These are phyloP conservation scores for Nicator chloris DNA, from an alignment of 2,113 vertebrate genomes.

Conservation along the genomic window DNA sequence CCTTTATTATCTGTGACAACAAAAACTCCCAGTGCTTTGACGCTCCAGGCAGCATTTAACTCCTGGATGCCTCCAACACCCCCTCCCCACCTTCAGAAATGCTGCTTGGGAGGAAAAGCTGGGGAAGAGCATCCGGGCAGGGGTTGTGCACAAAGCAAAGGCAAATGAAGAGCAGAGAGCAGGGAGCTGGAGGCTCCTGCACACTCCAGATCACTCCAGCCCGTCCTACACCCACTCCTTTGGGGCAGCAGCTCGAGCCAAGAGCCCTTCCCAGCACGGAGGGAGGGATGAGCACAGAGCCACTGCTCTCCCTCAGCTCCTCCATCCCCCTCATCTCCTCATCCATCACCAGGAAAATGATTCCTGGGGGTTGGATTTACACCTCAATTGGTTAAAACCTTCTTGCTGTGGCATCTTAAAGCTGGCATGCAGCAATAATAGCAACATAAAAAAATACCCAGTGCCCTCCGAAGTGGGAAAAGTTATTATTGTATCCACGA, in stretches of 20 bases:
- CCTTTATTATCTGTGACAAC: not conserved
- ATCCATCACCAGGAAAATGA: accelerated
- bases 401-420: not conserved
- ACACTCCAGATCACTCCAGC: not conserved
- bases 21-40: not conserved
- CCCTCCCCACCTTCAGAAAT: not conserved
- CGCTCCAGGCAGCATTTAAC: not conserved
- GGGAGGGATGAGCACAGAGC: not conserved
- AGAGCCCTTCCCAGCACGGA: not conserved
- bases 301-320: not conserved
- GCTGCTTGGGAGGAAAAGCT: not conserved
- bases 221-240: not conserved
- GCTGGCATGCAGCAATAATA: accelerated
- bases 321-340: not conserved
- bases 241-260: not conserved
- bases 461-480: not conserved
- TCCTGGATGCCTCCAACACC: not conserved
- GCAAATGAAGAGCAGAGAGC: not conserved
- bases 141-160: not conserved
- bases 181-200: not conserved
- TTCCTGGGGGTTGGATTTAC: not conserved
- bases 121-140: not conserved
- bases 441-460: not conserved
- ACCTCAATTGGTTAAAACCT: accelerated
- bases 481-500: accelerated